phyloP scores from a whole-genome alignment of 2,113 vertebrate species.

The Lepus timidus region DNA sequence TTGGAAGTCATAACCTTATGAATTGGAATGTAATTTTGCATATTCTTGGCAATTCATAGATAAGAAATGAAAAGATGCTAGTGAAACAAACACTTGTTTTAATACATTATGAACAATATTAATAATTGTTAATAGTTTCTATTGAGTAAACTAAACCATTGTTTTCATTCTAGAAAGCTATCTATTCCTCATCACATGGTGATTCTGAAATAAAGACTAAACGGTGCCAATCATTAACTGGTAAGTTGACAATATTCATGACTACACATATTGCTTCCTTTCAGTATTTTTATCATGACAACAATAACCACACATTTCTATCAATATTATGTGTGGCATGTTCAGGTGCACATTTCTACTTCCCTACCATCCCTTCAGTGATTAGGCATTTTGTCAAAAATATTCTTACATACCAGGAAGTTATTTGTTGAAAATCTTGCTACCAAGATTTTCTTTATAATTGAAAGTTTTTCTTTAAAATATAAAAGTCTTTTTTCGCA shows the following conservation, averaged over 20 bases:
- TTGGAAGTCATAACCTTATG: neutral
- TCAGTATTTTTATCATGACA: neutral
- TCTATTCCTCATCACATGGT: neutral
- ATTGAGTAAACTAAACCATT: neutral
- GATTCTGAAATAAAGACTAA: constrained; percentile 8
- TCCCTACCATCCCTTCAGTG: neutral
- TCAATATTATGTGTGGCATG: neutral
- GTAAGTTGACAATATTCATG: constrained; percentile 3
- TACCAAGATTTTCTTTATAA: too few species aligned
- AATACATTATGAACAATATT: neutral
- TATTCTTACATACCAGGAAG: neutral
- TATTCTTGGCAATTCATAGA: neutral
- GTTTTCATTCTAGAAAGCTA: constrained; percentile 19
- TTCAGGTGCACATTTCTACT: neutral
- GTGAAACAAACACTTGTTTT: neutral
- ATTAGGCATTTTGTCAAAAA: neutral
- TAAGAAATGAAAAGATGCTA: neutral
- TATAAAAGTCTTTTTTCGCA: too few species aligned
- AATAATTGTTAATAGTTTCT: neutral
- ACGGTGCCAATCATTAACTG: neutral
- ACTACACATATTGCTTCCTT: neutral
- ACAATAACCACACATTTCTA: neutral
- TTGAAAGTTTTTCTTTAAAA: too few species aligned
- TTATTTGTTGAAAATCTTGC: neutral
- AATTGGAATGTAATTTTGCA: neutral